These are phyloP conservation scores for Archaeoteleia sp. DNA, from an alignment of 2,888 invertebrate genomes.

Conservation along the genomic window DNA sequence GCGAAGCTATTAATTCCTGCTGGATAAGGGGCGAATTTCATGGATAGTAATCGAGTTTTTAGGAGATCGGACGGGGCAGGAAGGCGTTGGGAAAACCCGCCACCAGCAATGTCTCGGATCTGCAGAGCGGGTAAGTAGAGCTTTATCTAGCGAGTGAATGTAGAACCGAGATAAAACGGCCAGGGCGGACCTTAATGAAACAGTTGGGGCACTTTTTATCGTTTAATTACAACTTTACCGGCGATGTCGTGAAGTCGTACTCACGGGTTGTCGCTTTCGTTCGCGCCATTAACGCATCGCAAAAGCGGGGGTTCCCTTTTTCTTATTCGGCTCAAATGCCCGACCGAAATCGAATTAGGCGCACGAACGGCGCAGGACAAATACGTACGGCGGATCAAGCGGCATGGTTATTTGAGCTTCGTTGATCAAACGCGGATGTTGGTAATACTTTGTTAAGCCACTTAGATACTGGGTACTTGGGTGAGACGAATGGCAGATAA, in stretches of 20 bases:
- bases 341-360: too few relatives aligned
- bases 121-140: slow-evolving; percentile 12
- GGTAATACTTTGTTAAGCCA: too few relatives aligned
- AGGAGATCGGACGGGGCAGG: slow-evolving; percentile 12
- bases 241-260: slow-evolving; percentile 20
- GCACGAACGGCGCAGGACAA: too few relatives aligned
- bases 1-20: slow-evolving; percentile 45
- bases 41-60: slow-evolving; percentile 53
- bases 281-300: slow-evolving; percentile 30
- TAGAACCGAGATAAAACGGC: slow-evolving; percentile 45
- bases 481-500: too few relatives aligned
- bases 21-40: slow-evolving; percentile 45
- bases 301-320: not conserved
- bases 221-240: slow-evolving; percentile 50
- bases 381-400: too few relatives aligned
- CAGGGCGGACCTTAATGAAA: slow-evolving; percentile 50
- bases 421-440: too few relatives aligned
- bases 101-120: slow-evolving; percentile 14
- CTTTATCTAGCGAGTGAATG: slow-evolving; percentile 45
- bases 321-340: too few relatives aligned
- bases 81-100: slow-evolving; percentile 12
- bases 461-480: too few relatives aligned
- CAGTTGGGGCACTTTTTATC: slow-evolving; percentile 50
- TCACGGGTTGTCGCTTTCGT: slow-evolving; percentile 29
- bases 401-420: too few relatives aligned